Evolutionary conservation across 2,888 invertebrate genomes (phyloP), one percentile per base, ranked within the genome.

Genomic region (Amblyteles armatorius): DNA sequence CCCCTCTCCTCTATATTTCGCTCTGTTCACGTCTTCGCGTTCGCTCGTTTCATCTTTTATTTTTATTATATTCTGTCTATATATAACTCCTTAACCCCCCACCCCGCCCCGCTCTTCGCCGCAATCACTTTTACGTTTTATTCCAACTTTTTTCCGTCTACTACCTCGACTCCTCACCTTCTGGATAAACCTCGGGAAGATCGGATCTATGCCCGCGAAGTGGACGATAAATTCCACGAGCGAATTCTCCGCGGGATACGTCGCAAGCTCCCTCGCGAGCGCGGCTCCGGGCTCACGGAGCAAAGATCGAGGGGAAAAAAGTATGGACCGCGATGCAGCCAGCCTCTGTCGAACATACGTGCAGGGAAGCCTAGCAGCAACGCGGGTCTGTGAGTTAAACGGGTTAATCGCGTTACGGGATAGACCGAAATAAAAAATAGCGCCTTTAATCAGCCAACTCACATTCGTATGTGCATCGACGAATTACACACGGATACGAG

Each of bases 221-320:
- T 81, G 80, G 57, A 86, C 77, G 85, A 85, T 87, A 86, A 85
- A 84, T 82, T 87, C 86, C 85, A 55, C 79, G 72, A 83, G 76
- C 71, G 77, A 82, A 87, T 84, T 84, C 83, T 86, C 82, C 71
- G 71, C 84, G 79, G 81, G 84, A 79, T 83, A 83, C 82, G 76
- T 84, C 79, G 77, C 79, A 67, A 79, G 50, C 19, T 22, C 68
- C 19, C 55, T 6, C 19, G 13, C 11, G 36, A 50, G 33, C 40
- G 26, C 67, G 60, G 68, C 33, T 73, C 44, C 50, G 65, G 68
- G 48, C 77, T 67, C 69, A 79, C 60, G 65, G 57, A 76, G 72
- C 22, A 84, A 83, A 79, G 48, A 84, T 63, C 55, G 68, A 77
- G 84, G 4, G 81, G 79, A 71, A 85, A 85, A 79, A 85, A 83